Base-by-base conservation (phyloP, 1,140 invertebrate species). In the Megalopta genalis region DNA sequence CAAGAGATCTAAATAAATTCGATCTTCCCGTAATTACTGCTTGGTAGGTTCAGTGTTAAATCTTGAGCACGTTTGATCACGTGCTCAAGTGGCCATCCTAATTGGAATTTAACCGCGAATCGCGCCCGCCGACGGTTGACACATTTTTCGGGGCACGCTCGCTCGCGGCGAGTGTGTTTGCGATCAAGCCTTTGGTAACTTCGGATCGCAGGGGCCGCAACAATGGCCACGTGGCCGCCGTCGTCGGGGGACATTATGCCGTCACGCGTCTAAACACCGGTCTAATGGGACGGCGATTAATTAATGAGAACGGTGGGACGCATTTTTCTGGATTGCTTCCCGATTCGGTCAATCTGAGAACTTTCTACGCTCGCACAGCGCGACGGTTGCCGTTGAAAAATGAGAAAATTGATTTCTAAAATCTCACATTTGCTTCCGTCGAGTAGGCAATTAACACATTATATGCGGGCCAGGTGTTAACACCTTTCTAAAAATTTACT, bases 181-280 rank as follows among this genome's bases (percentile, higher is more conserved):
- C n/a, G 42, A 42, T 37, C 42, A 37, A 54, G 52, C 14, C 25
- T 68, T 54, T 78, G n/a, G 63, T 65, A 70, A 83, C 71, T 74
- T 12, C 32, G 14, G 62, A 46, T 32, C 42, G 10, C 0, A 9
- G 25, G 23, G 69, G 60, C 42, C 7, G 18, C 57, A 62, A 80
- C 78, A 80, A 80, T 80, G 64, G 78, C 0, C 78, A 75, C 78
- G 78, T 80, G 77, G 1, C 32, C 32, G 12, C 69, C 27, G 37
- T 62, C 42, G n/a, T 46, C 25, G 49, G 14, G 63, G 37, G 65
- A 79, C 52, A 59, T 59, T 65, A 59, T 10, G 57, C 39, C 7
- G 70, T 57, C 39, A 65, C 77, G 42, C 49, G 72, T 64, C 14
- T 46, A 27, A 25, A 46, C 32, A 63, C 25, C 7, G 21, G 21